Evolutionary conservation across 2,113 vertebrate genomes (phyloP).

Genomic region (Corvus hawaiiensis): DNA sequence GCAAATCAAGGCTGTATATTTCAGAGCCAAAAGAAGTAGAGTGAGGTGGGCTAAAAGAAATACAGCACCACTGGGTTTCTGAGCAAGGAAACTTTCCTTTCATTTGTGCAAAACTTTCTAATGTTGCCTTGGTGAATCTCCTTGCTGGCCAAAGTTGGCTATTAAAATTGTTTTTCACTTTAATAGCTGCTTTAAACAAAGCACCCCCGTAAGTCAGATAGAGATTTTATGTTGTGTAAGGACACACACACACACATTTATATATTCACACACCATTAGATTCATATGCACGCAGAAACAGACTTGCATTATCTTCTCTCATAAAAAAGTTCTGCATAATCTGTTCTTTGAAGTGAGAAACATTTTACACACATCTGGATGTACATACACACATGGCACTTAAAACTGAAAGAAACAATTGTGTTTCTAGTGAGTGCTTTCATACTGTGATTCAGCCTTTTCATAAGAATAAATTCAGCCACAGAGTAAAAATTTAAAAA

Average conservation of each 20-base stretch:
- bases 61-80: not conserved
- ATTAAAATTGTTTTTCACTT: conserved; percentile 2
- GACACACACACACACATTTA: not conserved
- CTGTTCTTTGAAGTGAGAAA: not conserved
- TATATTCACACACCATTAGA: not conserved
- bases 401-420: not conserved
- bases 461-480: not conserved
- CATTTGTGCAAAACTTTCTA: conserved; percentile 4
- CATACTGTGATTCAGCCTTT: not conserved
- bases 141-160: not conserved
- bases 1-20: not conserved
- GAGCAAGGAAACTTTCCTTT: not conserved
- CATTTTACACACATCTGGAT: not conserved
- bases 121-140: conserved; percentile 5
- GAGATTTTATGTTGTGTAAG: not conserved
- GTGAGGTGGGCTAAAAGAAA: not conserved
- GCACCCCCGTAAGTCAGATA: not conserved
- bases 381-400: not conserved
- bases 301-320: not conserved
- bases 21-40: not conserved
- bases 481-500: not conserved
- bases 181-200: conserved; percentile 21
- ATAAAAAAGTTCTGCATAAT: not conserved
- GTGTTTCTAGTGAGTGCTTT: not conserved
- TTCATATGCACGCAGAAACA: not conserved